phyloP scores from a whole-genome alignment of 2,888 invertebrate genomes.

The Ochropacha duplaris region DNA sequence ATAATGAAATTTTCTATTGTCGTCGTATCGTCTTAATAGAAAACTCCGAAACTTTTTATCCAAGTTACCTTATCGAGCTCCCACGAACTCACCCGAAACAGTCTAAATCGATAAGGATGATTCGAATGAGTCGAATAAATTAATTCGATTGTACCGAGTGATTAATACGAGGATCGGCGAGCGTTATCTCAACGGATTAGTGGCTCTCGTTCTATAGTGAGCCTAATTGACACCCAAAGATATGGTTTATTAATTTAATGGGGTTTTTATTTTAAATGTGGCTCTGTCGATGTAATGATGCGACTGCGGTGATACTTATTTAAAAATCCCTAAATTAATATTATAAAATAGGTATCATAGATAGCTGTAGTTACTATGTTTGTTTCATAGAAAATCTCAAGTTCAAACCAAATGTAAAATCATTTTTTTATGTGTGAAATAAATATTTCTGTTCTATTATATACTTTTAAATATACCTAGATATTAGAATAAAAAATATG shows the following conservation, averaged over 20 bases:
- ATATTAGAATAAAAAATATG: no score
- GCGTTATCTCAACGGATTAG: slow-evolving; percentile 73
- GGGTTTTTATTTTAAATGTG: slow-evolving; percentile 56
- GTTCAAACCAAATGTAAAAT: no score
- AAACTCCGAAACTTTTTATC: slow-evolving; percentile 9
- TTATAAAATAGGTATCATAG: not conserved
- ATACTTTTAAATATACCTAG: no score
- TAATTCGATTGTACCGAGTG: slow-evolving; percentile 70
- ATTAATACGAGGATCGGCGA: slow-evolving; percentile 63
- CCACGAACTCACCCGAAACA: slow-evolving; percentile 14
- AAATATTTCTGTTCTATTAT: no score
- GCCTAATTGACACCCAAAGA: slow-evolving; percentile 76
- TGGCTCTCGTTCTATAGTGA: slow-evolving; percentile 60
- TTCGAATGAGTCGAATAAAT: slow-evolving; percentile 67
- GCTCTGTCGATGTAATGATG: not conserved
- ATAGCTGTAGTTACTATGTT: no score
- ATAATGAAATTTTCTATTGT: no score
- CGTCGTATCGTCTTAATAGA: not conserved
- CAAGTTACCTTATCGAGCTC: slow-evolving; percentile 14
- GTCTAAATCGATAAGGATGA: slow-evolving; percentile 49
- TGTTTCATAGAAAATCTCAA: no score
- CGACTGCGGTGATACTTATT: not conserved
- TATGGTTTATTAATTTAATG: slow-evolving; percentile 76
- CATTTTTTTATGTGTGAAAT: no score
- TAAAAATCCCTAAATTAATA: not conserved